Conservation (phyloP, 2,888 invertebrate species). For the Ctena decussata region DNA sequence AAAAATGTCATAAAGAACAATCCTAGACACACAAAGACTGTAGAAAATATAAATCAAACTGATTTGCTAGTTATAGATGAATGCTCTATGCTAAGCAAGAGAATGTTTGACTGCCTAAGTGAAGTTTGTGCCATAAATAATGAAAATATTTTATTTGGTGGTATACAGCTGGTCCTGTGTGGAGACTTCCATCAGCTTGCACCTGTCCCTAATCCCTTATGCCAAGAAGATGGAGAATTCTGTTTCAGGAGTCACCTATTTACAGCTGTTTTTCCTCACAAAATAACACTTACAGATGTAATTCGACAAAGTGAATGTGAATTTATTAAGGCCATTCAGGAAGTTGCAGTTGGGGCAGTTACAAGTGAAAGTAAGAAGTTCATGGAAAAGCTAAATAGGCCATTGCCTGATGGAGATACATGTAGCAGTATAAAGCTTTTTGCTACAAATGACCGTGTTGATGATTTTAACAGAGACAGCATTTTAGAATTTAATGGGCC, state of each 20-base stretch:
- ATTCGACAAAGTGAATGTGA: slow-evolving; percentile 18
- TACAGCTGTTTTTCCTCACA: slow-evolving; percentile 18
- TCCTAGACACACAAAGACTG: slow-evolving; percentile 18
- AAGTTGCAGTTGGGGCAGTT: slow-evolving; percentile 16
- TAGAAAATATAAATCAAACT: slow-evolving; percentile 26
- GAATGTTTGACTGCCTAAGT: slow-evolving; percentile 16
- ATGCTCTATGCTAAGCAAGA: slow-evolving; percentile 45
- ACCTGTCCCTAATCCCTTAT: slow-evolving; percentile 31
- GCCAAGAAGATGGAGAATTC: slow-evolving; percentile 33
- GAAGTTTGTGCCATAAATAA: slow-evolving; percentile 40
- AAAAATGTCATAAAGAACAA: slow-evolving; percentile 24
- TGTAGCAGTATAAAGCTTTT: slow-evolving; percentile 38
- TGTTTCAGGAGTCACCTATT: slow-evolving; percentile 28
- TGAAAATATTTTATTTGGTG: slow-evolving; percentile 16
- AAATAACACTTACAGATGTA: background rate
- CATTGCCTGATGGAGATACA: background rate
- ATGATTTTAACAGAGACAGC: slow-evolving; percentile 34
- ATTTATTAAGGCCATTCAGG: slow-evolving; percentile 5
- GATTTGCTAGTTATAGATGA: slow-evolving; percentile 48
- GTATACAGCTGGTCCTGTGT: slow-evolving; percentile 25
- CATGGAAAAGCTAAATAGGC: slow-evolving; percentile 21
- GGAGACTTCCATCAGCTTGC: slow-evolving; percentile 41
- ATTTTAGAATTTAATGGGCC: slow-evolving; percentile 18
- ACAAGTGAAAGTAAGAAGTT: background rate
- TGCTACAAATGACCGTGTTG: slow-evolving; percentile 39